phyloP scores from a whole-genome alignment of 2,113 vertebrate species.

The Azemiops feae region DNA sequence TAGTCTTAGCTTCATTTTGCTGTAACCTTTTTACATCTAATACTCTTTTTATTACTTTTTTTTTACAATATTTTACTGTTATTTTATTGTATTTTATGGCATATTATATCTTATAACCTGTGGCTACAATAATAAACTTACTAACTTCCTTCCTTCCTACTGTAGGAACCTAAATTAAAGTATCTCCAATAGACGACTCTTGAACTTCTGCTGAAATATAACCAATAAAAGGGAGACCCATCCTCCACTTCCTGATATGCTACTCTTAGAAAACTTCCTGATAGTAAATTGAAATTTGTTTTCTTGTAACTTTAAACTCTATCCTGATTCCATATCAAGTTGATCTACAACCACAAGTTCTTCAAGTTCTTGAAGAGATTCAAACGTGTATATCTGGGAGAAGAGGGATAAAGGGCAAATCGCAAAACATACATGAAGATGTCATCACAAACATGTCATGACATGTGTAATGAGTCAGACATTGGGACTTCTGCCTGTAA shows the following conservation, averaged over 20 bases:
- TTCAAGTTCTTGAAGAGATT: not conserved
- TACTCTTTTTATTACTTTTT: not conserved
- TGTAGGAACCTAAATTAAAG: not conserved
- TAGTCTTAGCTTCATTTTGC: not conserved
- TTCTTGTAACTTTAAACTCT: not conserved
- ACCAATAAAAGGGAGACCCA: not conserved
- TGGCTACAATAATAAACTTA: not conserved
- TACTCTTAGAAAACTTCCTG: not conserved
- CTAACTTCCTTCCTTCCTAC: not conserved
- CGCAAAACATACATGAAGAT: not conserved
- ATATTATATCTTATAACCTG: not conserved
- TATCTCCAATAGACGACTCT: not conserved
- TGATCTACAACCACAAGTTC: too few species aligned
- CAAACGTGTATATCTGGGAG: not conserved
- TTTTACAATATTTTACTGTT: not conserved
- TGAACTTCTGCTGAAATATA: not conserved
- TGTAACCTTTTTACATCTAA: not conserved
- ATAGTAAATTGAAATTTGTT: not conserved
- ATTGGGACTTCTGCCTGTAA: not conserved
- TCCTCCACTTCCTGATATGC: not conserved
- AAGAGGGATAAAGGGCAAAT: not conserved
- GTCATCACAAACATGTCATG: not conserved
- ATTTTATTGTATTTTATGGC: not conserved
- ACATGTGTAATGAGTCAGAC: not conserved
- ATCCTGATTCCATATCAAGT: not conserved